Conservation (phyloP, 2,888 invertebrate genomes). For the Nysson spinosus region DNA sequence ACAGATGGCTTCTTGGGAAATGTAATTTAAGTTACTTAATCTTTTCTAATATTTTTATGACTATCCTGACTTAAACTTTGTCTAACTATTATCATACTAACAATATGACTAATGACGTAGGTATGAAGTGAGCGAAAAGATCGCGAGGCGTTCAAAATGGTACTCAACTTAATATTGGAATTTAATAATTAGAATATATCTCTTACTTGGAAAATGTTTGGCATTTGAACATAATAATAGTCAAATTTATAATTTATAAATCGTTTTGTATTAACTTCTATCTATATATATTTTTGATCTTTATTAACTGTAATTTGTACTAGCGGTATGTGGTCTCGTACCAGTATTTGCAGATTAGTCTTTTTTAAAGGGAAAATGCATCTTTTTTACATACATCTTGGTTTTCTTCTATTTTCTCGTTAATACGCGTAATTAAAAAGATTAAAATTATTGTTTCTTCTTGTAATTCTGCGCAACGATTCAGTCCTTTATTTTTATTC, state of each 20-base stretch:
- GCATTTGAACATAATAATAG: not conserved
- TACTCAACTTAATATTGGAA: not conserved
- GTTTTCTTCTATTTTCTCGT: too few relatives aligned
- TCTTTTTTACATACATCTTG: too few relatives aligned
- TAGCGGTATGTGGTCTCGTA: too few relatives aligned
- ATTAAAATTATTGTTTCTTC: too few relatives aligned
- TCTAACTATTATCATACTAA: slow-evolving; percentile 63
- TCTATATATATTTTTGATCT: too few relatives aligned
- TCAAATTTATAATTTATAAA: not conserved
- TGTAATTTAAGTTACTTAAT: slow-evolving; percentile 50
- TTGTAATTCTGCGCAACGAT: too few relatives aligned
- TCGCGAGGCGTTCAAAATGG: slow-evolving; percentile 9
- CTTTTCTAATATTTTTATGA: slow-evolving; percentile 57
- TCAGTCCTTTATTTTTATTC: too few relatives aligned
- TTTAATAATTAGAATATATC: not conserved
- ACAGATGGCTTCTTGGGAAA: slow-evolving; percentile 55
- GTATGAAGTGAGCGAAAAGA: slow-evolving; percentile 46
- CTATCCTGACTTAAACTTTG: slow-evolving; percentile 50
- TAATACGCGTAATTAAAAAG: too few relatives aligned
- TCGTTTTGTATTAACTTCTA: not conserved
- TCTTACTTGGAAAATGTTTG: not conserved
- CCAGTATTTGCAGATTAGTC: too few relatives aligned
- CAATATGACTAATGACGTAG: slow-evolving; percentile 52
- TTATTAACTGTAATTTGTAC: too few relatives aligned
- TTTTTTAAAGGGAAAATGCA: too few relatives aligned